These are phyloP conservation scores for Aphelinus certus DNA, from an alignment of 1,140 invertebrate species.

Conservation along the genomic window DNA sequence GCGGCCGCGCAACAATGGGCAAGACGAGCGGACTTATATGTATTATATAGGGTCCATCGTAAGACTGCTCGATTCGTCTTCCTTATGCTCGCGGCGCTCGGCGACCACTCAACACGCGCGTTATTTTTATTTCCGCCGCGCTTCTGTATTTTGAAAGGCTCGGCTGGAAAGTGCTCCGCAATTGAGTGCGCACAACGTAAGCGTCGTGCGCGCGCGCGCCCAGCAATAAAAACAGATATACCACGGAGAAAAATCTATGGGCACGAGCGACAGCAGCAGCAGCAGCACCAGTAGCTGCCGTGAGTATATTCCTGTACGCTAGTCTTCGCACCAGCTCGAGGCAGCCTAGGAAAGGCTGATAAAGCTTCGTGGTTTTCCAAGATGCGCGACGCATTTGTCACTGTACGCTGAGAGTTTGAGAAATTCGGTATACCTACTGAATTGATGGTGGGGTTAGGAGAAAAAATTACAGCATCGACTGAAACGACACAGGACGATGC, in stretches of 20 bases:
- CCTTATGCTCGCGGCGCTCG: conserved; percentile 42
- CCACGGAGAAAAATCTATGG: too few relatives aligned
- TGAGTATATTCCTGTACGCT: too few relatives aligned
- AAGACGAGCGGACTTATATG: neutral
- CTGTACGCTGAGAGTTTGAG: too few relatives aligned
- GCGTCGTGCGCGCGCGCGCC: too few relatives aligned
- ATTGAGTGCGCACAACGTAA: conserved; percentile 38
- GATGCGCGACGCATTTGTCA: conserved; percentile 7
- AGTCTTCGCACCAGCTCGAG: too few relatives aligned
- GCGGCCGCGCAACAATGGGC: conserved; percentile 1
- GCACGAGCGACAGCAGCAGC: too few relatives aligned
- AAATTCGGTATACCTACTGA: too few relatives aligned
- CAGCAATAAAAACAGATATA: too few relatives aligned
- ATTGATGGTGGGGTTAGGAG: too few relatives aligned
- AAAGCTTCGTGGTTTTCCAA: neutral
- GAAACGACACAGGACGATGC: too few relatives aligned
- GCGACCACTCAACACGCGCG: conserved; percentile 44
- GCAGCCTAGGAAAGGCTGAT: conserved; percentile 5
- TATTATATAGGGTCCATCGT: conserved; percentile 6
- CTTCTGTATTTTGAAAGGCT: conserved; percentile 46
- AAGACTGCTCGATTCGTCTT: conserved; percentile 47
- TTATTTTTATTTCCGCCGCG: conserved; percentile 49
- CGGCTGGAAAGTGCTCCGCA: conserved; percentile 48
- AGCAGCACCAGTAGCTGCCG: too few relatives aligned
- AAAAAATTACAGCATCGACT: too few relatives aligned